Conservation (phyloP, 2,888 invertebrate genomes). For the Caenorhabditis afra region DNA sequence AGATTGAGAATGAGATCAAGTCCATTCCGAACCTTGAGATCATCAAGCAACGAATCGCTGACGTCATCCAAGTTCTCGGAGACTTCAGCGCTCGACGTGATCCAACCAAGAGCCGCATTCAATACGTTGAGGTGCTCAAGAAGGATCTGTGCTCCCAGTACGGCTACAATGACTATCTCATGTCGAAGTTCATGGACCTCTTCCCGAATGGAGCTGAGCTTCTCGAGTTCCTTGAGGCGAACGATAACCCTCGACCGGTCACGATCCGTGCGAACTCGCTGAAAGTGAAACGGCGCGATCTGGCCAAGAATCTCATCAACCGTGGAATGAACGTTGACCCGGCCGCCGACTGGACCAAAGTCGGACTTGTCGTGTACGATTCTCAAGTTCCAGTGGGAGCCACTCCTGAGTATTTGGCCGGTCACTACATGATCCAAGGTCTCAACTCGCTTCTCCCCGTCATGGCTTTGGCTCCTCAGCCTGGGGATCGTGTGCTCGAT, state of each 20-base stretch:
- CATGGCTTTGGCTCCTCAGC: slow-evolving; percentile 97
- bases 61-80: slow-evolving; percentile 76
- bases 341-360: slow-evolving; percentile 98
- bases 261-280: slow-evolving; percentile 96
- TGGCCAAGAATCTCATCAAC: slow-evolving; percentile 88
- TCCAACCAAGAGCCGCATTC: slow-evolving; percentile 66
- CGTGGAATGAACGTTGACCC: slow-evolving; percentile 98
- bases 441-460: slow-evolving; percentile 94
- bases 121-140: slow-evolving; percentile 77
- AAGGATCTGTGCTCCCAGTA: slow-evolving; percentile 94
- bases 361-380: slow-evolving; percentile 95
- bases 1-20: slow-evolving; percentile 74
- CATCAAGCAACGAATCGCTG: slow-evolving; percentile 76
- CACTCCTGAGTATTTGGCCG: slow-evolving; percentile 98
- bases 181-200: slow-evolving; percentile 92
- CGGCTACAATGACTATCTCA: slow-evolving; percentile 95
- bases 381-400: slow-evolving; percentile 94
- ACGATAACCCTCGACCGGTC: slow-evolving; percentile 93
- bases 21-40: slow-evolving; percentile 71
- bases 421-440: slow-evolving; percentile 92
- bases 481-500: slow-evolving; percentile 87
- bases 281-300: slow-evolving; percentile 85
- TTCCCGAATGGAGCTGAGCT: slow-evolving; percentile 85
- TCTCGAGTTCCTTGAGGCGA: slow-evolving; percentile 95
- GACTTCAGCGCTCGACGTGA: slow-evolving; percentile 76